These are phyloP conservation scores for Actinia tenebrosa DNA, from an alignment of 64 coral and sea anemone genomes.

Conservation along the genomic window DNA sequence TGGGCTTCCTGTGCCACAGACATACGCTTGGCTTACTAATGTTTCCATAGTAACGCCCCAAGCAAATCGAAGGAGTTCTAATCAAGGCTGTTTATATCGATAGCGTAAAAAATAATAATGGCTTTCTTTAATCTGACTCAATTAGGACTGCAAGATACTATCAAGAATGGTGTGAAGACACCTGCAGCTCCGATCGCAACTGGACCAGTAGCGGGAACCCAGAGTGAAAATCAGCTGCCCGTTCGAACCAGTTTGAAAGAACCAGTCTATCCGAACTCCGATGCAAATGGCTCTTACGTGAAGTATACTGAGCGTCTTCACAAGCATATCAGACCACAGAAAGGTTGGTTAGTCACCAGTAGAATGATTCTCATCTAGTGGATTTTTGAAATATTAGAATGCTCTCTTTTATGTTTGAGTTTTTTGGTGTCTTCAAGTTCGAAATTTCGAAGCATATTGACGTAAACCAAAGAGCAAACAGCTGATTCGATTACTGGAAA, in stretches of 20 bases:
- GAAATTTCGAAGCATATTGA: neutral
- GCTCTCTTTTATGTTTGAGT: neutral
- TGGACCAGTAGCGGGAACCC: neutral
- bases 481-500: neutral
- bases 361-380: neutral
- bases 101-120: constrained; percentile 30
- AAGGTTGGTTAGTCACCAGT: constrained; percentile 42
- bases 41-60: constrained; percentile 4
- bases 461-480: neutral
- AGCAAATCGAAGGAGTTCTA: constrained; percentile 6
- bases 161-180: constrained; percentile 73
- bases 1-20: neutral
- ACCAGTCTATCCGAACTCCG: constrained; percentile 88
- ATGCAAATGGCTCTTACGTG: constrained; percentile 88
- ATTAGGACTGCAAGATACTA: constrained; percentile 77
- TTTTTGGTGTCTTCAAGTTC: neutral
- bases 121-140: constrained; percentile 97
- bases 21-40: neutral
- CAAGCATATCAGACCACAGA: constrained; percentile 81
- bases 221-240: constrained; percentile 29
- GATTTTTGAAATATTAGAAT: neutral
- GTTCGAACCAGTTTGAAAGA: constrained; percentile 48
- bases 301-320: constrained; percentile 89
- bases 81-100: neutral
- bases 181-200: constrained; percentile 20